Evolutionary conservation across 2,113 vertebrate genomes (phyloP).

Genomic region (Mohoua ochrocephala): DNA sequence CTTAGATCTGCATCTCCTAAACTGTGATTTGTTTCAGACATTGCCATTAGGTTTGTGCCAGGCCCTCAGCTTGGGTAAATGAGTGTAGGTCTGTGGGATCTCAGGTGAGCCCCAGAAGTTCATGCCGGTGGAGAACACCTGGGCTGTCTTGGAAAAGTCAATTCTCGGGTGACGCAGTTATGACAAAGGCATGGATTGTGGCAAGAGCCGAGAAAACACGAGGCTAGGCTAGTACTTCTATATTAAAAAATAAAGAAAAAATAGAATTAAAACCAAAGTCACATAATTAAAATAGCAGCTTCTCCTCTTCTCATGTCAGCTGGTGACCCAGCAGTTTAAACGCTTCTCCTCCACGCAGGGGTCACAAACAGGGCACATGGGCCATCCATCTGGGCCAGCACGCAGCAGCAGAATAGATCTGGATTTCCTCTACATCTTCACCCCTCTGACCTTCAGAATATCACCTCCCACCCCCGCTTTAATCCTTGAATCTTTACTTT

Average conservation of each 20-base stretch:
- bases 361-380: background rate
- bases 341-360: background rate
- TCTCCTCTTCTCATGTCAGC: background rate
- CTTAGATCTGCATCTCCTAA: background rate
- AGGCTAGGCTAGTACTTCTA: background rate
- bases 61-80: background rate
- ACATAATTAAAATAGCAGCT: background rate
- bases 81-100: background rate
- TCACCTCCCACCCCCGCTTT: background rate
- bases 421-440: background rate
- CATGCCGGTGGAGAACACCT: fast-evolving
- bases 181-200: background rate
- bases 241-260: background rate
- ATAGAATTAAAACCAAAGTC: background rate
- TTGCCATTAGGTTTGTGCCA: background rate
- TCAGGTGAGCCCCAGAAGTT: background rate
- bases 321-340: background rate
- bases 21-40: background rate
- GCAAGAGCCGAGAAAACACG: background rate
- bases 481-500: constrained; percentile 12
- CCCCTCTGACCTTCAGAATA: background rate
- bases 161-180: background rate
- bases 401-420: background rate
- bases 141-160: background rate
- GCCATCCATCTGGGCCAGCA: background rate